These are phyloP conservation scores for Pholis gunnellus DNA, from an alignment of 2,113 vertebrate genomes.

Conservation along the genomic window DNA sequence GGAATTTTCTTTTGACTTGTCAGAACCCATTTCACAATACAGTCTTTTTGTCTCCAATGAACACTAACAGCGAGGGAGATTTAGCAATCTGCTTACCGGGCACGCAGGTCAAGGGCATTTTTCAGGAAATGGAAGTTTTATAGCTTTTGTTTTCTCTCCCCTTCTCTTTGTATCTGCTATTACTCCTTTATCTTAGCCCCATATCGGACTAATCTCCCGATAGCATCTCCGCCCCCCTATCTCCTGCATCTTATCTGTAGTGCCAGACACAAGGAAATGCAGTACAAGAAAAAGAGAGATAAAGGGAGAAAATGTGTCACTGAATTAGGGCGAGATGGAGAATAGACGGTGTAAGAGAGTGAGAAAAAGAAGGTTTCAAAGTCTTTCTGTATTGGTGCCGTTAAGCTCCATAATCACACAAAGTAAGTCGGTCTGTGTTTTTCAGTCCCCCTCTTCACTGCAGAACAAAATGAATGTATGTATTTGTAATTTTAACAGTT, in stretches of 20 bases:
- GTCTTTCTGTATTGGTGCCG: background rate
- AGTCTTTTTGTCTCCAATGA: slow-evolving; percentile 10
- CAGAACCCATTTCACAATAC: background rate
- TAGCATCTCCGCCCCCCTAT: slow-evolving; percentile 61
- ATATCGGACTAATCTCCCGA: slow-evolving; percentile 49
- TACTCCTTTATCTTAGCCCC: slow-evolving; percentile 40
- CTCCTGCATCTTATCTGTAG: slow-evolving; percentile 58
- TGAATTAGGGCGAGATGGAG: slow-evolving; percentile 17
- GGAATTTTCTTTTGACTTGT: slow-evolving; percentile 8
- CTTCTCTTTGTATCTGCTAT: background rate
- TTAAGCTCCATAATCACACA: background rate
- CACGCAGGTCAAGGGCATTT: slow-evolving; percentile 39
- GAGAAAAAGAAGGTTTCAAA: slow-evolving; percentile 16
- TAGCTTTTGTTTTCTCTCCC: slow-evolving; percentile 22
- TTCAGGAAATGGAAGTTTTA: background rate
- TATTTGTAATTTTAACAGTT: background rate
- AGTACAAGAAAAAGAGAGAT: slow-evolving; percentile 25
- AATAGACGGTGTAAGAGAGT: background rate
- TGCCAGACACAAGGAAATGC: slow-evolving; percentile 56
- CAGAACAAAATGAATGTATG: background rate
- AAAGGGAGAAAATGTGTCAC: slow-evolving; percentile 22
- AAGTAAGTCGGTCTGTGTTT: background rate
- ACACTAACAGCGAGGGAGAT: slow-evolving; percentile 10
- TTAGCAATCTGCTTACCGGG: background rate
- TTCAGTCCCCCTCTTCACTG: background rate